phyloP scores from a whole-genome alignment of 1,140 invertebrate species.

The Drosophila oshimai region DNA sequence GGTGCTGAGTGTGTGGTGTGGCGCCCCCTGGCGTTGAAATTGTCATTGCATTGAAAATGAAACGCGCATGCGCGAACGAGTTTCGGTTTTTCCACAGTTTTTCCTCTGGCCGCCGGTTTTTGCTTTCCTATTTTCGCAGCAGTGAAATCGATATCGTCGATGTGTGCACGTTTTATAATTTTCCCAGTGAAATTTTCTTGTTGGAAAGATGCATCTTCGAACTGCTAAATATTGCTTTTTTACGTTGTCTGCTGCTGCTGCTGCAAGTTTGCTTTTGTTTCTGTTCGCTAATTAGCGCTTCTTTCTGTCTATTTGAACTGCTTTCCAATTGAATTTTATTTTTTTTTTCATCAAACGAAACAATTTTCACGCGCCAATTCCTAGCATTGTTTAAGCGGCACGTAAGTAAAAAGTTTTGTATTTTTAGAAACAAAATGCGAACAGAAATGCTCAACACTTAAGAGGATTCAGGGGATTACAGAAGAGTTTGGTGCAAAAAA shows the following conservation, averaged over 20 bases:
- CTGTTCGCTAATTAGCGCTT: constrained; percentile 67
- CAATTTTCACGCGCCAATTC: constrained; percentile 77
- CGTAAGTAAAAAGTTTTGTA: constrained; percentile 54
- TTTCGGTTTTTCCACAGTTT: constrained; percentile 48
- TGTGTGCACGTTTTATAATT: constrained; percentile 57
- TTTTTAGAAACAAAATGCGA: constrained; percentile 62
- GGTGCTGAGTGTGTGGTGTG: constrained; percentile 13
- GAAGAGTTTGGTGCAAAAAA: neutral
- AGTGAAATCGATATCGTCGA: constrained; percentile 72
- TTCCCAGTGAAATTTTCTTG: constrained; percentile 58
- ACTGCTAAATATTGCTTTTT: constrained; percentile 36
- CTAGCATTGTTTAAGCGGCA: constrained; percentile 65
- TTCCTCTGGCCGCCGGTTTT: constrained; percentile 1
- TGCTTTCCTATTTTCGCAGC: constrained; percentile 41
- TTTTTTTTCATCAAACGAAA: constrained; percentile 68
- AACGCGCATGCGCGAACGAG: constrained; percentile 65
- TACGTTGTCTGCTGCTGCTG: constrained; percentile 35
- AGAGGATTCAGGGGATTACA: neutral
- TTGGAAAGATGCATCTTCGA: constrained; percentile 31
- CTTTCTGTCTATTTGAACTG: constrained; percentile 39
- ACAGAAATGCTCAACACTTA: neutral
- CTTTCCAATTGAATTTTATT: constrained; percentile 66
- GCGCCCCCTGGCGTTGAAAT: constrained; percentile 48
- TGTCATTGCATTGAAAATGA: constrained; percentile 73
- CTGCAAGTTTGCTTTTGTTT: constrained; percentile 26